These are phyloP conservation scores for Atlantisia rogersi DNA, from an alignment of 2,113 vertebrate genomes.

Conservation along the genomic window DNA sequence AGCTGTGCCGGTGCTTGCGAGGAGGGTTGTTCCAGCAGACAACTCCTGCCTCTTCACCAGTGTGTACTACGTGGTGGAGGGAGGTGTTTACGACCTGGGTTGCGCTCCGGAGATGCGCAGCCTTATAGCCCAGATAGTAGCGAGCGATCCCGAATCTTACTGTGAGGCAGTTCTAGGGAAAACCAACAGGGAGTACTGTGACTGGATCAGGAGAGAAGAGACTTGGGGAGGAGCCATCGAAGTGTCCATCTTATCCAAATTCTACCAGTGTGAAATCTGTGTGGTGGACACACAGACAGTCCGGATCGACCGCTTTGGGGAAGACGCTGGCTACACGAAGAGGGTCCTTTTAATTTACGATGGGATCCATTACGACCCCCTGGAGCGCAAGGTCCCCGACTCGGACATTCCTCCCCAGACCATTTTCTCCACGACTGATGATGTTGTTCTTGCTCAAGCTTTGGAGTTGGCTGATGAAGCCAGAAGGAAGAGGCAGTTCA, in stretches of 20 bases:
- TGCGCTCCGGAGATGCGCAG: slow-evolving; percentile 91
- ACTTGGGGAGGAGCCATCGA: slow-evolving; percentile 98
- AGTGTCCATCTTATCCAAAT: slow-evolving; percentile 94
- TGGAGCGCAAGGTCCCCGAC: slow-evolving; percentile 82
- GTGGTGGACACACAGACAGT: slow-evolving; percentile 97
- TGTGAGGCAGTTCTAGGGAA: slow-evolving; percentile 93
- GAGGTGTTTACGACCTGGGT: slow-evolving; percentile 87
- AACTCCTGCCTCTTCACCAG: slow-evolving; percentile 99
- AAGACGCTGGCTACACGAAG: slow-evolving; percentile 90
- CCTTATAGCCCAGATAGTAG: slow-evolving; percentile 94
- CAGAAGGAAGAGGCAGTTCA: slow-evolving; percentile 91
- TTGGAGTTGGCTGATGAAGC: slow-evolving; percentile 95
- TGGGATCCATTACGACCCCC: slow-evolving; percentile 95
- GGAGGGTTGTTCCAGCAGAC: slow-evolving; percentile 91
- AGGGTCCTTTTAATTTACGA: slow-evolving; percentile 96
- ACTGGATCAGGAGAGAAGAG: slow-evolving; percentile 91
- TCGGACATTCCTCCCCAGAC: slow-evolving; percentile 89
- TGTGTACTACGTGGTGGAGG: slow-evolving; percentile 93
- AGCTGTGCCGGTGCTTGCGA: slow-evolving; percentile 77
- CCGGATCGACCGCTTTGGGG: slow-evolving; percentile 94
- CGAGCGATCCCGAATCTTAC: slow-evolving; percentile 88
- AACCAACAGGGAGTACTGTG: slow-evolving; percentile 91
- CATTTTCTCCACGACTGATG: slow-evolving; percentile 89
- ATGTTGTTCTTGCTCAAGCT: slow-evolving; percentile 90
- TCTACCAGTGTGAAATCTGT: slow-evolving; percentile 97